Conservation (phyloP, 2,797 vertebrate genomes). For the Agapornis canus region DNA sequence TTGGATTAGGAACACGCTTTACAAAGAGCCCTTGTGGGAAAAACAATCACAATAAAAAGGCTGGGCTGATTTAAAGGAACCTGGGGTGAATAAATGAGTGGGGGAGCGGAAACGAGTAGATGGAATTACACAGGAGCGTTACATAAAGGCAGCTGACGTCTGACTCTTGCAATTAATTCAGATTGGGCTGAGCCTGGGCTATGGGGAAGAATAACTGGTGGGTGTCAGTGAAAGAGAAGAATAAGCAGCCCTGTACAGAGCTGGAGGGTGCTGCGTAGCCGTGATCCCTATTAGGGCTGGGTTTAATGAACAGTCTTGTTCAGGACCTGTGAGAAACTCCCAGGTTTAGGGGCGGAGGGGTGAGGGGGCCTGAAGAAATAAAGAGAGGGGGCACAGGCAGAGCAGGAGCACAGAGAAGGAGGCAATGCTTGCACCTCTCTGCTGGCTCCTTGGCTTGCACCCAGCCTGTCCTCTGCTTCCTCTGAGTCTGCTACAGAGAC, state of each 20-base stretch:
- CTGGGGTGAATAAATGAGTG: constrained; percentile 32
- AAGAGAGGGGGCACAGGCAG: not conserved
- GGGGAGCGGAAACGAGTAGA: not conserved
- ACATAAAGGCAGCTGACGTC: constrained; percentile 43
- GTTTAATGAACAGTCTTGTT: rapidly evolving
- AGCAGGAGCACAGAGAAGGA: not conserved
- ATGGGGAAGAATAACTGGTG: not conserved
- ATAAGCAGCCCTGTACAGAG: not conserved
- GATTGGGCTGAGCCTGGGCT: not conserved
- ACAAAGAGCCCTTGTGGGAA: not conserved
- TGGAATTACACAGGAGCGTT: not conserved
- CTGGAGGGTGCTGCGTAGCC: not conserved
- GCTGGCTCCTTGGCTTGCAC: not conserved
- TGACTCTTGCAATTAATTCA: constrained; percentile 25
- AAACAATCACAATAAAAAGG: not conserved
- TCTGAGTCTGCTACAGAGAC: not conserved
- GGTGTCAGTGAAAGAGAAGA: not conserved
- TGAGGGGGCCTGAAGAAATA: not conserved
- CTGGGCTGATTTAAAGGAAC: constrained; percentile 8
- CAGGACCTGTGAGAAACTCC: not conserved
- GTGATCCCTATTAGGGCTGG: not conserved
- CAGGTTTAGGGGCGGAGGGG: not conserved
- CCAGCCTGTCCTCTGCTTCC: not conserved
- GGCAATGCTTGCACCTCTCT: not conserved
- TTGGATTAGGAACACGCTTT: not conserved